Evolutionary conservation across 2,113 vertebrate genomes (phyloP).

Genomic region (Sclerurus mexicanus): DNA sequence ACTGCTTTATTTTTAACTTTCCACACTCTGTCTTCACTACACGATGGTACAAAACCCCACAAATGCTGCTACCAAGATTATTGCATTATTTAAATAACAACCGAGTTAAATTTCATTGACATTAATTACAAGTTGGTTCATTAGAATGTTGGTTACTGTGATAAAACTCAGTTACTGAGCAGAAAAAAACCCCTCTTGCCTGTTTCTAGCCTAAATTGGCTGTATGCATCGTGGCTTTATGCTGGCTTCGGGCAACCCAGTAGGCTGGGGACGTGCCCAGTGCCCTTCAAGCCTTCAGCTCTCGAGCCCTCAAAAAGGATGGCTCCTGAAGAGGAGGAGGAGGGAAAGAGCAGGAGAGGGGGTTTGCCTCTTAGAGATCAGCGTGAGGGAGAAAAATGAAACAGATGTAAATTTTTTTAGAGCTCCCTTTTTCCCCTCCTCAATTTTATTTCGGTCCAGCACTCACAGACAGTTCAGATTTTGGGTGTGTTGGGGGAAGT

Average conservation of each 20-base stretch:
- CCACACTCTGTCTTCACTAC: background rate
- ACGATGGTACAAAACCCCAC: background rate
- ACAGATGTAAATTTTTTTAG: background rate
- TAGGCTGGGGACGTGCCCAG: background rate
- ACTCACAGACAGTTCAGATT: background rate
- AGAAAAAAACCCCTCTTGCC: background rate
- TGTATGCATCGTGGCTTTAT: fast-evolving
- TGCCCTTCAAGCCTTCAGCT: background rate
- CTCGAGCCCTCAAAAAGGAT: fast-evolving
- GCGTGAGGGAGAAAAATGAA: background rate
- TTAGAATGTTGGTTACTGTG: background rate
- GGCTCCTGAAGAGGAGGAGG: background rate
- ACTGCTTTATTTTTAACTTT: background rate
- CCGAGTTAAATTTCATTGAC: background rate
- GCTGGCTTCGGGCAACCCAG: background rate
- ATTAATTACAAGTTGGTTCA: conserved; percentile 9
- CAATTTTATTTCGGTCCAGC: background rate
- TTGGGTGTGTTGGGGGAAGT: background rate
- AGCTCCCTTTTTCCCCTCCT: background rate
- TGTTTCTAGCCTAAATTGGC: background rate
- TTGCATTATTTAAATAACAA: background rate
- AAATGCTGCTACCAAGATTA: background rate
- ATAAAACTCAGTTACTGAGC: background rate
- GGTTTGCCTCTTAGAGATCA: background rate
- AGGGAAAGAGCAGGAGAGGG: background rate